Conservation (phyloP, 1,140 invertebrate genomes). For the Adelges cooleyi region DNA sequence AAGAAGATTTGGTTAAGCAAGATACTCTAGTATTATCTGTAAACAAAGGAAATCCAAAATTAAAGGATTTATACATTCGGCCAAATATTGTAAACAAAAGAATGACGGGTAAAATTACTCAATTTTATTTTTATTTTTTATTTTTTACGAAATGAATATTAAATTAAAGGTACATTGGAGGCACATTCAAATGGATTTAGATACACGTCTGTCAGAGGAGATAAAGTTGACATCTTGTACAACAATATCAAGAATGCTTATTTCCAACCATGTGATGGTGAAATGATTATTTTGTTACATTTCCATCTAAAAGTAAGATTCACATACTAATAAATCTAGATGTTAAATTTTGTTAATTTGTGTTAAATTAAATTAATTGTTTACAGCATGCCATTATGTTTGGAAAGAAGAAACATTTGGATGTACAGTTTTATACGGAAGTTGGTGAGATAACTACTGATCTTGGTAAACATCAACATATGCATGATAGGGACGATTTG, state of each 20-base stretch:
- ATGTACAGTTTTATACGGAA: constrained; percentile 99
- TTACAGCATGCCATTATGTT: constrained; percentile 91
- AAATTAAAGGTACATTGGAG: constrained; percentile 56
- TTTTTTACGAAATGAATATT: background rate
- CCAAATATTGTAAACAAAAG: constrained; percentile 97
- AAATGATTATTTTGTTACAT: constrained; percentile 99
- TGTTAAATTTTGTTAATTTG: background rate
- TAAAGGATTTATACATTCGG: constrained; percentile 96
- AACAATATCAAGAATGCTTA: constrained; percentile 99
- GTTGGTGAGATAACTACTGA: constrained; percentile 99
- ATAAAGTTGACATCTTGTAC: constrained; percentile 98
- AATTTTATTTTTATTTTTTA: background rate
- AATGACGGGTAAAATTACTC: constrained; percentile 58
- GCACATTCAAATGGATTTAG: constrained; percentile 96
- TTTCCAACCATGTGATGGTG: constrained; percentile 98
- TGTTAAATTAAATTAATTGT: no score
- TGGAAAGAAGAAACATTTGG: constrained; percentile 97
- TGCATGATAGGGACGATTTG: constrained; percentile 98
- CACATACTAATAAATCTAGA: background rate
- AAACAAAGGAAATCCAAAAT: constrained; percentile 94
- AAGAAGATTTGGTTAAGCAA: constrained; percentile 97
- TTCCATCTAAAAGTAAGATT: constrained; percentile 81
- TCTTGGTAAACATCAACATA: constrained; percentile 97
- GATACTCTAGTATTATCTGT: constrained; percentile 91
- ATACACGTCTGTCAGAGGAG: constrained; percentile 94